phyloP scores from a whole-genome alignment of 2,113 vertebrate species.

The Sialia sialis region DNA sequence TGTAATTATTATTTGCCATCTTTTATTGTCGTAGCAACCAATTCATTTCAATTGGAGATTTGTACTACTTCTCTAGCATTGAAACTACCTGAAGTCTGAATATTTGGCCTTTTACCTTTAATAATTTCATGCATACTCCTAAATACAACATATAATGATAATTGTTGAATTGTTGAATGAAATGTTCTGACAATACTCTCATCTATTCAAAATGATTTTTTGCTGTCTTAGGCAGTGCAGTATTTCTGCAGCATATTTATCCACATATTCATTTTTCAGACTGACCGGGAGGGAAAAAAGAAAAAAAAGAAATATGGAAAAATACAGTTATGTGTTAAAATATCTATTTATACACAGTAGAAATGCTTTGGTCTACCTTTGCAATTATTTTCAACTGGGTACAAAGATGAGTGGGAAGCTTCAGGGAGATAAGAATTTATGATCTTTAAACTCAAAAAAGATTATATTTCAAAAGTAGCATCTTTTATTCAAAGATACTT shows the following conservation, averaged over 20 bases:
- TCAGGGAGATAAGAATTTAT: neutral
- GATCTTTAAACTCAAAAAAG: neutral
- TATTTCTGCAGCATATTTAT: neutral
- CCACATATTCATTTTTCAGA: neutral
- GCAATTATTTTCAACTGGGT: neutral
- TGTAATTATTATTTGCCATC: neutral
- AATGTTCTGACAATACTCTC: neutral
- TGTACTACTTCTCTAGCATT: neutral
- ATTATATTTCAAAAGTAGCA: neutral
- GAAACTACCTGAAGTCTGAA: neutral
- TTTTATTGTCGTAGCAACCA: neutral
- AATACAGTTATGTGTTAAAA: neutral
- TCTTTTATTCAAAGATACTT: neutral
- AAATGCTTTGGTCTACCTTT: neutral
- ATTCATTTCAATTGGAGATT: neutral
- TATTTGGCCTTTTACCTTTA: neutral
- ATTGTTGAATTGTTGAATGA: neutral
- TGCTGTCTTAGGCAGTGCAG: neutral
- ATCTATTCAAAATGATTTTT: neutral
- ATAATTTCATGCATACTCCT: neutral
- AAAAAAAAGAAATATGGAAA: neutral
- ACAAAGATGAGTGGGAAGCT: neutral
- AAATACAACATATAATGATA: neutral
- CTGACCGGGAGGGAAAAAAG: fast-evolving
- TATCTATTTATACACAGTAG: neutral